These are phyloP conservation scores for Apistogramma diplotaenia DNA, from an alignment of 2,113 vertebrate species.

Conservation along the genomic window DNA sequence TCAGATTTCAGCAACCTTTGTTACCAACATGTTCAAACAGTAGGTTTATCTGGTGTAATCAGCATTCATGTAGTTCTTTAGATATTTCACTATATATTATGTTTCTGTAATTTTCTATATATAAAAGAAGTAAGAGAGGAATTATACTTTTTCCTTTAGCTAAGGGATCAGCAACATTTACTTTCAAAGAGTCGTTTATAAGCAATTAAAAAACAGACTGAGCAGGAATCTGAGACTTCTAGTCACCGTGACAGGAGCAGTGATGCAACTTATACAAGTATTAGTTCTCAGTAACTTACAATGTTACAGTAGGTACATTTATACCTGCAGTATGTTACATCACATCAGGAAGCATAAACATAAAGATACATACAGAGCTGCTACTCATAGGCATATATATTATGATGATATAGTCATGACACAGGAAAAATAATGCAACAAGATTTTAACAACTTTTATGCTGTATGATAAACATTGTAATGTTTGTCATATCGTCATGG, in stretches of 20 bases:
- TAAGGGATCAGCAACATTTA: background rate
- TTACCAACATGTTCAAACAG: background rate
- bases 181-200: background rate
- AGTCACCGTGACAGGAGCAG: background rate
- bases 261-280: too few species aligned
- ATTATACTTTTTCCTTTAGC: background rate
- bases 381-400: background rate
- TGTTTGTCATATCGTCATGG: too few species aligned
- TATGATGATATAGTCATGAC: background rate
- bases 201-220: background rate
- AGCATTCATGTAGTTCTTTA: too few species aligned
- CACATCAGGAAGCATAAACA: background rate
- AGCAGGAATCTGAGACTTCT: background rate
- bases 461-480: too few species aligned
- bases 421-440: too few species aligned
- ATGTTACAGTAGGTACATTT: background rate
- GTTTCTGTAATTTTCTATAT: background rate
- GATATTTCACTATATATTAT: background rate
- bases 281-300: background rate
- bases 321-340: rapidly evolving
- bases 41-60: background rate
- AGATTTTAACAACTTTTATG: too few species aligned
- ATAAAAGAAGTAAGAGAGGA: background rate
- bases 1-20: background rate
- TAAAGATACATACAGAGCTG: background rate